Conservation (phyloP, 92 coral and sea anemone species). For the Epizoanthus stellaris region DNA sequence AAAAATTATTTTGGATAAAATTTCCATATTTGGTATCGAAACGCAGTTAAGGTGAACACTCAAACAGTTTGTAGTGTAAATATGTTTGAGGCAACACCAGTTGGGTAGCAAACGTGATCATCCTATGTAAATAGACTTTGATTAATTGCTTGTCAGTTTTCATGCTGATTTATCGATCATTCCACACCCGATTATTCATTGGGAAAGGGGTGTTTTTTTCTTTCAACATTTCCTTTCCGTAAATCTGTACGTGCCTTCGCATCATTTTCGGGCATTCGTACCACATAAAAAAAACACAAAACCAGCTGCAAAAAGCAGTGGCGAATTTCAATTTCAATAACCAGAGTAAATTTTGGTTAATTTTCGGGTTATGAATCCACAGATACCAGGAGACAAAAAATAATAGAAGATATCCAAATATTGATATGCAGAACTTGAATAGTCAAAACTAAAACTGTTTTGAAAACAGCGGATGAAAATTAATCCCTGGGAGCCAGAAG, state of each 20-base stretch:
- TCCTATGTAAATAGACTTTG: conserved; percentile 12
- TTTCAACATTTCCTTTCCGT: not conserved
- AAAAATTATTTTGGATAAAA: not conserved
- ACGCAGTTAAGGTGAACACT: not conserved
- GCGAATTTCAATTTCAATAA: not conserved
- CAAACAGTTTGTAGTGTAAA: not conserved
- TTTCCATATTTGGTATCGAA: conserved; percentile 19
- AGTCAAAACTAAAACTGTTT: too few relatives aligned
- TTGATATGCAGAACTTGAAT: not conserved
- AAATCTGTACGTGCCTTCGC: too few relatives aligned
- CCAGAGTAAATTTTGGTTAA: not conserved
- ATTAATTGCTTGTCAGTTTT: conserved; percentile 15
- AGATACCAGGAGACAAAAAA: not conserved
- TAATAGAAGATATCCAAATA: not conserved
- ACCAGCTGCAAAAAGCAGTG: not conserved
- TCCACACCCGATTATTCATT: not conserved
- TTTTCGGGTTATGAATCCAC: conserved; percentile 1
- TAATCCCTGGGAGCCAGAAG: not conserved
- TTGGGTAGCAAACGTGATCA: not conserved
- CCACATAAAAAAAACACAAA: not conserved
- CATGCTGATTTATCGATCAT: not conserved
- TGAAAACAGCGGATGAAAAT: too few relatives aligned
- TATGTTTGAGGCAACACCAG: not conserved
- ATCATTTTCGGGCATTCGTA: not conserved
- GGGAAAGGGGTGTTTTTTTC: not conserved